Evolutionary conservation across 2,113 vertebrate species (phyloP).

Genomic region (Melanotaenia duboulayi): DNA sequence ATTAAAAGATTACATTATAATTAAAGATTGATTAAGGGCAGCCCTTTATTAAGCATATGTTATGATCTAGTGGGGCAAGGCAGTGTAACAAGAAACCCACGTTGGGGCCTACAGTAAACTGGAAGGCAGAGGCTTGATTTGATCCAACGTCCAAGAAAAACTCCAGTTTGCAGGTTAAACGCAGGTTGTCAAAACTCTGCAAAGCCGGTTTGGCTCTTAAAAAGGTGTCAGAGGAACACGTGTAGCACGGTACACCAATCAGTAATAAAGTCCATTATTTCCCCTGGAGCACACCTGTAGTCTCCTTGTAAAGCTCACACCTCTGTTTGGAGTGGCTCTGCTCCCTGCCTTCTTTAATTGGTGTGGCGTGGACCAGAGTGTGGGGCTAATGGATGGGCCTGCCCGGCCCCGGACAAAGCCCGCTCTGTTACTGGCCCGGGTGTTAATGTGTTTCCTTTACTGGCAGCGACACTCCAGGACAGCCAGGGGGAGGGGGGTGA

Average conservation of each 20-base stretch:
- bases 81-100: conserved; percentile 27
- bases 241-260: conserved; percentile 62
- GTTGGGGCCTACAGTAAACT: conserved; percentile 31
- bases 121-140: conserved; percentile 26
- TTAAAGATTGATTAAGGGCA: background rate
- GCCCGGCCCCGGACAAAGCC: conserved; percentile 74
- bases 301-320: conserved; percentile 75
- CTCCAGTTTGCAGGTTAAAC: conserved; percentile 67
- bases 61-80: background rate
- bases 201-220: conserved; percentile 51
- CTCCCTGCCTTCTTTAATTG: conserved; percentile 73
- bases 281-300: conserved; percentile 72
- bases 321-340: conserved; percentile 73
- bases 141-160: conserved; percentile 50
- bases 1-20: background rate
- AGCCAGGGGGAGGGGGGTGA: conserved; percentile 60
- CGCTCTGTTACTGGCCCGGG: conserved; percentile 75
- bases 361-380: conserved; percentile 63
- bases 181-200: conserved; percentile 70
- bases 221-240: conserved; percentile 63
- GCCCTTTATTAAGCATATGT: background rate
- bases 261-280: conserved; percentile 73
- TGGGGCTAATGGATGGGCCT: conserved; percentile 63
- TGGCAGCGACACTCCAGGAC: conserved; percentile 74
- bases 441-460: conserved; percentile 83